Percentiles rank a stretch among this genome's conserved stretches.
phyloP scores from a whole-genome alignment of 2,113 vertebrate genomes.

The Urocitellus parryii region DNA sequence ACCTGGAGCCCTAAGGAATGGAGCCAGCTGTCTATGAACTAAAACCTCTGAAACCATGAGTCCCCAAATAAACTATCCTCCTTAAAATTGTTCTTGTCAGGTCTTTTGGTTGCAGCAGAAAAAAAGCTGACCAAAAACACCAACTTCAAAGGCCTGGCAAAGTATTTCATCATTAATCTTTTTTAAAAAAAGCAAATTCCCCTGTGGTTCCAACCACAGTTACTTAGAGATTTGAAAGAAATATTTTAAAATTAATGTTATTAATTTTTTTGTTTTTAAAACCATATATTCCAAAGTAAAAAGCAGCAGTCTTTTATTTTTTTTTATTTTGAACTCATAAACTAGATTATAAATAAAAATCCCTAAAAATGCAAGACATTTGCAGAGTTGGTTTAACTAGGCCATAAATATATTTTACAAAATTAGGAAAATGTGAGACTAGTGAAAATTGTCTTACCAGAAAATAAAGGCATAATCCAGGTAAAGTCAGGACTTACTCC shows the following conservation, averaged over 20 bases:
- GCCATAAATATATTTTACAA: not conserved
- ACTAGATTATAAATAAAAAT: not conserved
- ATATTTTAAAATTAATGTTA: slow-evolving; percentile 29
- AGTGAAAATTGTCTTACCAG: not conserved
- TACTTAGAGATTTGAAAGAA: not conserved
- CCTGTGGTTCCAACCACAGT: not conserved
- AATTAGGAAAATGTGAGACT: not conserved
- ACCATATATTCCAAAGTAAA: slow-evolving; percentile 22
- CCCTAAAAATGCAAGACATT: not conserved
- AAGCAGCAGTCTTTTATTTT: not conserved
- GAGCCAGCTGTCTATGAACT: no score
- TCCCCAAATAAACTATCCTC: no score
- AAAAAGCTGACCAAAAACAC: no score
- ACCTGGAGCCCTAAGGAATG: no score
- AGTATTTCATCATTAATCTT: not conserved
- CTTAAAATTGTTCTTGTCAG: no score
- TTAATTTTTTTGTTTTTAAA: slow-evolving; percentile 39
- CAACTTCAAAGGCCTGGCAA: not conserved
- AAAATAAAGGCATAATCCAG: not conserved
- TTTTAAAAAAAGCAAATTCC: not conserved
- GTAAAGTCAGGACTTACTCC: not conserved
- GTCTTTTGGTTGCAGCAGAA: no score
- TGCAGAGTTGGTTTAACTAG: not conserved
- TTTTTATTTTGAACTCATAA: slow-evolving; percentile 2
- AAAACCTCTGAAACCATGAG: no score